A percentile compares a stretch with the other conserved stretches of the same genome.
Conservation (phyloP, 2,113 vertebrate species). For the Rhea pennata region DNA sequence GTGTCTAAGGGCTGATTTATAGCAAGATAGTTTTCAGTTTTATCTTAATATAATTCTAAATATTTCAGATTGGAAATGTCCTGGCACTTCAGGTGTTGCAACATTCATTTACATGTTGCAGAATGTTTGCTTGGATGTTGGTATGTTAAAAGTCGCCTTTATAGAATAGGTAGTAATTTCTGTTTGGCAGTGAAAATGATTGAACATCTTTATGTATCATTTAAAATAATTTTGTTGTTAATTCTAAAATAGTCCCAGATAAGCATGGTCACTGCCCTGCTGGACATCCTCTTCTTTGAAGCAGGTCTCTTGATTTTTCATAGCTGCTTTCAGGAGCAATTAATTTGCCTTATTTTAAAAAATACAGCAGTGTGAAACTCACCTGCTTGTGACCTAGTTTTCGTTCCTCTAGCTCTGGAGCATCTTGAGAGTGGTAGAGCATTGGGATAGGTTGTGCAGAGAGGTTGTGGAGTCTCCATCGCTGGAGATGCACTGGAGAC, state of each 20-base stretch:
- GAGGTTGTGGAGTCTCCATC: background rate
- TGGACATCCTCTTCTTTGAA: background rate
- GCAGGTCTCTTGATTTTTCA: background rate
- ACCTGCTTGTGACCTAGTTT: background rate
- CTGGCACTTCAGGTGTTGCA: background rate
- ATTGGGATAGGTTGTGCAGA: background rate
- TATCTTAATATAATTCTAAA: background rate
- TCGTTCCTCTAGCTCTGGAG: background rate
- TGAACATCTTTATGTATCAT: background rate
- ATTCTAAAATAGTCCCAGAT: background rate
- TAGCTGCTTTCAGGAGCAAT: background rate
- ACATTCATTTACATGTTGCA: background rate
- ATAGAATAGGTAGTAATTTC: background rate
- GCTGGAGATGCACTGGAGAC: background rate
- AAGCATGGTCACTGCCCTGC: background rate
- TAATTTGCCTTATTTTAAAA: background rate
- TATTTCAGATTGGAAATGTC: background rate
- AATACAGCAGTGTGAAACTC: background rate
- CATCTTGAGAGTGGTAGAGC: background rate
- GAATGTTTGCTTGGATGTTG: background rate
- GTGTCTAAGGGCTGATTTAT: background rate
- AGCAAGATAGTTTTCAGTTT: background rate
- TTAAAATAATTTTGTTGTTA: background rate
- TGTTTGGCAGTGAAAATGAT: background rate
- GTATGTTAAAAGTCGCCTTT: background rate